These are phyloP conservation scores for Spinibarbus caldwelli DNA, from an alignment of 2,797 vertebrate genomes.

Conservation along the genomic window DNA sequence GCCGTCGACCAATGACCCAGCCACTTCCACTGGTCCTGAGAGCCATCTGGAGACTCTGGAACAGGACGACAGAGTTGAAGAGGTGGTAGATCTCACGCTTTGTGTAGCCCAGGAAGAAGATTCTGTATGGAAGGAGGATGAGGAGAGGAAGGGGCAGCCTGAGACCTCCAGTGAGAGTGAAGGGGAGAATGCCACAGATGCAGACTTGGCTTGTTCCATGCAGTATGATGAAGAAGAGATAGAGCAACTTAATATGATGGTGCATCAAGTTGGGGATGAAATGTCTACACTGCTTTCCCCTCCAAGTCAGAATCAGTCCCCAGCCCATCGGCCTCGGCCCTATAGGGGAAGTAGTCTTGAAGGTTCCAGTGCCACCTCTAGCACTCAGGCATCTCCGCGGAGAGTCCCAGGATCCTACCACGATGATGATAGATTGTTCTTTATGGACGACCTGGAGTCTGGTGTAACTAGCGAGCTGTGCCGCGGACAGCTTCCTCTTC, in stretches of 20 bases:
- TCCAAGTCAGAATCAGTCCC: constrained; percentile 89
- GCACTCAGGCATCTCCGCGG: constrained; percentile 81
- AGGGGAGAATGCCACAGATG: constrained; percentile 78
- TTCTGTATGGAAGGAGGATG: constrained; percentile 55
- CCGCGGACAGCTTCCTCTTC: constrained; percentile 41
- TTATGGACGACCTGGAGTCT: constrained; percentile 93
- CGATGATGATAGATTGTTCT: constrained; percentile 91
- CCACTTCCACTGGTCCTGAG: constrained; percentile 59
- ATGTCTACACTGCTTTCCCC: constrained; percentile 96
- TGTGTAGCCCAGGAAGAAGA: constrained; percentile 64
- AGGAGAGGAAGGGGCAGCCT: constrained; percentile 56
- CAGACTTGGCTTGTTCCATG: constrained; percentile 95
- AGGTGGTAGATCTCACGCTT: constrained; percentile 43
- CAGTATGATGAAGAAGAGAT: constrained; percentile 97
- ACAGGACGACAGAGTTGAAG: constrained; percentile 68
- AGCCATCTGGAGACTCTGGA: constrained; percentile 47
- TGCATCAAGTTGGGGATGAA: constrained; percentile 91
- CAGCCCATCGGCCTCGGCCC: constrained; percentile 74
- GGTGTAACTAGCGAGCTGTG: constrained; percentile 65
- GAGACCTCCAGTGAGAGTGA: constrained; percentile 24
- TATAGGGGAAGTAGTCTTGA: constrained; percentile 40
- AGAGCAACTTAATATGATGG: constrained; percentile 95
- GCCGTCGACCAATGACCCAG: constrained; percentile 55
- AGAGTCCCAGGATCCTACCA: constrained; percentile 68
- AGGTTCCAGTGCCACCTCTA: constrained; percentile 76